Base-by-base conservation (phyloP, 2,797 vertebrate species). In the Protonibea diacanthus region DNA sequence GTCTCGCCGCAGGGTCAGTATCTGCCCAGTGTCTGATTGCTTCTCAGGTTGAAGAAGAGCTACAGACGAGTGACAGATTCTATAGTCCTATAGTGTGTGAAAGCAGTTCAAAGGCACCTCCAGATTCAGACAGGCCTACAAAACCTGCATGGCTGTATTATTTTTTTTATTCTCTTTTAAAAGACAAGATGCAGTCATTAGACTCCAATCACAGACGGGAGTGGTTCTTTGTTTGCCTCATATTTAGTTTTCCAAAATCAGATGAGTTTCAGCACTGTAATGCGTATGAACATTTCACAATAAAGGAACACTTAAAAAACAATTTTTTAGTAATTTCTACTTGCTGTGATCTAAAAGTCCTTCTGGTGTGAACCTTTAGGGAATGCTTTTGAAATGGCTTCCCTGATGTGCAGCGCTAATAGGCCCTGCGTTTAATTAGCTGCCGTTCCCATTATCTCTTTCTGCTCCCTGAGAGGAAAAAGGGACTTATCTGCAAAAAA, bases 1-100 rank as follows among this genome's bases (percentile, higher is more conserved):
- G 89, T 99, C 97, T 23, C 96, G 98, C 78, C 98, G 96, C 93
- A 96, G 97, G 96, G 97, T 99, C 91, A 95, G 97, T 92, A 71
- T 83, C 79, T 71, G 62, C 42, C 59, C 63, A n/a, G 18, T 48
- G 49, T 79, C 67, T 76, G 12, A 27, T 68, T 27, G 59, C 59
- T 21, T 76, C 74, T 57, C 14, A 2, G 23, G 27, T 71, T 11
- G 18, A 62, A 57, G n/a, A 49, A 67, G 10, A 69, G 40, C 42
- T 15, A 5, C 44, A 27, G 13, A 61, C 53, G 9, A 21, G n/a
- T 27, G 20, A 38, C 29, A 10, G 45, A 58, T 47, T 75, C 66
- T 68, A 21, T n/a, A 76, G 69, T 53, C 6, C 29, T 55, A 13
- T 40, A 27, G 27, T n/a, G 11, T 25, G 12, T 13, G 20, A 61